Percentiles rank a stretch among this genome's conserved stretches.
Conservation (phyloP, 2,888 invertebrate genomes). For the Acholoe squamosa region DNA sequence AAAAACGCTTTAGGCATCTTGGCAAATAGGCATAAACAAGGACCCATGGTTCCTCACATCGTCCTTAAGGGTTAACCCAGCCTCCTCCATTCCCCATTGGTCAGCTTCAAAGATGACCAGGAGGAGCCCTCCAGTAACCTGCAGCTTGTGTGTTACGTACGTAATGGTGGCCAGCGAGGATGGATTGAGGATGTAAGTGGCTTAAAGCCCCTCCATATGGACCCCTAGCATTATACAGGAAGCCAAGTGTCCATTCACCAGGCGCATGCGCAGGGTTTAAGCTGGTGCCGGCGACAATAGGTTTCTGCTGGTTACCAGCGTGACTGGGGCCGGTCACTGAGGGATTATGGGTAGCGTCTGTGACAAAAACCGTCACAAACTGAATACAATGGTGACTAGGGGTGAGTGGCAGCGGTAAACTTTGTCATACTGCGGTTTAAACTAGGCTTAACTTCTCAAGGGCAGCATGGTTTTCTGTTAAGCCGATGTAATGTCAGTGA, state of each 20-base stretch:
- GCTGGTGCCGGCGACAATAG: slow-evolving; percentile 46
- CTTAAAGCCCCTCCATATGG: background rate
- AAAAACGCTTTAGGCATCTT: too few species aligned
- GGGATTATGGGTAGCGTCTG: slow-evolving; percentile 27
- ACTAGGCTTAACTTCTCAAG: background rate
- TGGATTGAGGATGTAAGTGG: background rate
- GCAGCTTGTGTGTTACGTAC: background rate
- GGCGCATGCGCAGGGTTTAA: slow-evolving; percentile 23
- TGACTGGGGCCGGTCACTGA: background rate
- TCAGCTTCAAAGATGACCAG: too few species aligned
- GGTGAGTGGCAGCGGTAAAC: slow-evolving; percentile 9
- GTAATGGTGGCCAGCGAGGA: background rate
- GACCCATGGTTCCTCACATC: too few species aligned
- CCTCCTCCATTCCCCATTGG: too few species aligned
- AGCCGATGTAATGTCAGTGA: too few species aligned
- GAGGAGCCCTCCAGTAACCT: background rate
- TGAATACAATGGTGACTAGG: background rate
- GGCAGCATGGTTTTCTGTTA: background rate
- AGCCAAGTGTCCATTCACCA: slow-evolving; percentile 14
- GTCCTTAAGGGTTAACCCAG: too few species aligned
- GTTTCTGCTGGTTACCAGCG: background rate
- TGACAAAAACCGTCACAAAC: background rate
- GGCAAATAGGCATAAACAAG: too few species aligned
- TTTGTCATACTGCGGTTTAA: background rate
- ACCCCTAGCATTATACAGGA: background rate